Conservation (phyloP, 2,113 vertebrate genomes). For the Cathartes aura region DNA sequence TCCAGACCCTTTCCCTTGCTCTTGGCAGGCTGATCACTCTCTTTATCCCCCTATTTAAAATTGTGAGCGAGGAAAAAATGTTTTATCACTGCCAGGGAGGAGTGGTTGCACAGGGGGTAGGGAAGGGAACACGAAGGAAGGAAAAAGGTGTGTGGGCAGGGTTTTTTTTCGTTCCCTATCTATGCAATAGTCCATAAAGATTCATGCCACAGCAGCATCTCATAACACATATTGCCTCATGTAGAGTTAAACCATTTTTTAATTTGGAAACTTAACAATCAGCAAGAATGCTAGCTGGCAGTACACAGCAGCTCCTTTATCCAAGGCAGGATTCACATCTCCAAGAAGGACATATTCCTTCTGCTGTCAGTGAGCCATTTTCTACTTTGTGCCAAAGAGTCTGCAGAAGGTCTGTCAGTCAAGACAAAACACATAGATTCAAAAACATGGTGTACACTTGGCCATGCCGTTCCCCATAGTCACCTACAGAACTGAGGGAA, state of each 20-base stretch:
- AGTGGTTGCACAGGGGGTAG: neutral
- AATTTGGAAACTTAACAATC: slow-evolving; percentile 28
- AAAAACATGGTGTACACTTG: neutral
- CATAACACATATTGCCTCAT: neutral
- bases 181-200: neutral
- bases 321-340: slow-evolving; percentile 40
- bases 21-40: neutral
- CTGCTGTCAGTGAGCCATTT: slow-evolving; percentile 45
- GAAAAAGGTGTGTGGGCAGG: neutral
- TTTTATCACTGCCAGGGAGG: neutral
- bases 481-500: neutral
- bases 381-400: neutral
- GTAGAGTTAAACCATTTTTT: slow-evolving; percentile 21
- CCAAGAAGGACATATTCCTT: slow-evolving; percentile 30
- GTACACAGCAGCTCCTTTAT: slow-evolving; percentile 18
- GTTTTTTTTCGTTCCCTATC: neutral
- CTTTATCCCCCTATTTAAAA: neutral
- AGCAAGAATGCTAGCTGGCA: slow-evolving; percentile 52
- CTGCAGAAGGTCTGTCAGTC: slow-evolving; percentile 35
- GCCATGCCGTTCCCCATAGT: neutral
- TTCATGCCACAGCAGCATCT: neutral
- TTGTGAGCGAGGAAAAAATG: neutral
- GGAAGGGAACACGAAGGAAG: neutral
- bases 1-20: neutral
- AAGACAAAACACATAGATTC: slow-evolving; percentile 31